Conservation (phyloP, 2,888 invertebrate genomes). For the Metacarcinus magister region DNA sequence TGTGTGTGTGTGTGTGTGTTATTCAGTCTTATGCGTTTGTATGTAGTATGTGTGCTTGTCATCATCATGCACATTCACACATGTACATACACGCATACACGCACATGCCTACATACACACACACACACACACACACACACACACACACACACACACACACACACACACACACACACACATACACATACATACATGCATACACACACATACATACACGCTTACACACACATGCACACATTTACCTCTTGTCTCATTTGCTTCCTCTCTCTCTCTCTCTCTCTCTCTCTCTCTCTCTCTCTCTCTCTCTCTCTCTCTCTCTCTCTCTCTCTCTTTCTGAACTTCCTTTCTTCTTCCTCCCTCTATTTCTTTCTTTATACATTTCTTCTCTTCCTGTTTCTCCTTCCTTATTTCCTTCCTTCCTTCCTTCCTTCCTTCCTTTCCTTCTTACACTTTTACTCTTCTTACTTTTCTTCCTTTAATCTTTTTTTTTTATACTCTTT, state of each 20-base stretch:
- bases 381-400: background rate
- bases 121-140: conserved; percentile 60
- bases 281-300: conserved; percentile 47
- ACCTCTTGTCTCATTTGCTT: background rate
- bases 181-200: background rate
- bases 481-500: too few relatives aligned
- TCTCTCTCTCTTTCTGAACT: background rate
- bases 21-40: background rate
- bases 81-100: conserved; percentile 45
- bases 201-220: background rate
- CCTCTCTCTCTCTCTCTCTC: conserved; percentile 35
- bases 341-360: background rate
- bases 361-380: background rate
- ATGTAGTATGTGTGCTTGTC: background rate
- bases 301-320: background rate
- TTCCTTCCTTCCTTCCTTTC: background rate
- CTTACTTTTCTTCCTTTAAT: background rate
- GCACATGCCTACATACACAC: conserved; percentile 39
- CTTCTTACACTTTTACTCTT: background rate
- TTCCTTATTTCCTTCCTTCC: background rate
- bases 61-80: background rate
- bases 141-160: conserved; percentile 59
- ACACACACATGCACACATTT: background rate
- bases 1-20: background rate
- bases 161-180: conserved; percentile 49